These are phyloP conservation scores for Rhopalosiphum maidis DNA, from an alignment of 1,140 invertebrate species.

Conservation along the genomic window DNA sequence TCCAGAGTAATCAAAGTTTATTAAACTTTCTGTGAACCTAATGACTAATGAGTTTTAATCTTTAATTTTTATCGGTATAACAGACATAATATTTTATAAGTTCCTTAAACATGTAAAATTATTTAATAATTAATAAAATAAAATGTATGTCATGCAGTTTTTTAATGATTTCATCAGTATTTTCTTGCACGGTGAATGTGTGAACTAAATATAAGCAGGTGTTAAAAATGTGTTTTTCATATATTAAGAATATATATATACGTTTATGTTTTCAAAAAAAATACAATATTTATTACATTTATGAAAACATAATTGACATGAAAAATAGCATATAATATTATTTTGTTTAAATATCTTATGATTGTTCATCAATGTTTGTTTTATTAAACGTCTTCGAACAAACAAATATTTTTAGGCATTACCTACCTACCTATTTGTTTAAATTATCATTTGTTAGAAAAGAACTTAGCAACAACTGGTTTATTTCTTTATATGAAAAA, in stretches of 20 bases:
- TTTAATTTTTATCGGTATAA: background rate
- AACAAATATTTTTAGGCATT: background rate
- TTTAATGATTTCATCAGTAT: background rate
- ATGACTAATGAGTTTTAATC: background rate
- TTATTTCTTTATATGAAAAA: constrained; percentile 13
- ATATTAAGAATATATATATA: constrained; percentile 18
- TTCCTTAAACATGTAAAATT: background rate
- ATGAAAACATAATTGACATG: background rate
- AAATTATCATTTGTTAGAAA: background rate
- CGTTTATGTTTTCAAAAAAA: background rate
- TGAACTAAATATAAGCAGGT: constrained; percentile 37
- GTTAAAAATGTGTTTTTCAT: constrained; percentile 43
- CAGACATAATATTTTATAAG: background rate
- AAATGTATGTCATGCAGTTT: background rate
- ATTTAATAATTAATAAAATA: background rate
- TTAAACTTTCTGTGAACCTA: background rate
- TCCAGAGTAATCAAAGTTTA: background rate
- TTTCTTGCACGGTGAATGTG: background rate
- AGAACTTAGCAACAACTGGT: constrained; percentile 11
- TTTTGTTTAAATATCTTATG: constrained; percentile 13
- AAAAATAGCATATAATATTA: background rate
- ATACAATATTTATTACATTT: constrained; percentile 29
- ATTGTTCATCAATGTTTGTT: background rate
- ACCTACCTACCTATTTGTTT: background rate
- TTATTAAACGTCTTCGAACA: background rate